Conservation (phyloP, 2,888 invertebrate genomes). For the Rhingia rostrata region DNA sequence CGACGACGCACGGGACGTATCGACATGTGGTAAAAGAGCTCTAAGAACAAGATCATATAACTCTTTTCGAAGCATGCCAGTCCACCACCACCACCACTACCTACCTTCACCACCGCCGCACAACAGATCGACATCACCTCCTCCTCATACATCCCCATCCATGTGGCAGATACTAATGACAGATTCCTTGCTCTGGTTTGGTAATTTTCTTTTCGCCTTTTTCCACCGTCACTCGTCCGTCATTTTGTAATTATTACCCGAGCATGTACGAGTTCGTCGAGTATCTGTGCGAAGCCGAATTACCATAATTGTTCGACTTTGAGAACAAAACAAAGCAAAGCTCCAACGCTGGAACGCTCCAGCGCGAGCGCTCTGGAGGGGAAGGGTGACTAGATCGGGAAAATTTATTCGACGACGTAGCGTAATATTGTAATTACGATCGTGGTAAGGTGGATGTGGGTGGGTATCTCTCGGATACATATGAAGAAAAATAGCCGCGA, state of each 20-base stretch:
- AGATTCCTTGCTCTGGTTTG: conserved; percentile 64
- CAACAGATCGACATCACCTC: conserved; percentile 38
- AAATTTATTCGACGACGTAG: conserved; percentile 63
- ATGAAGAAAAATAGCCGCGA: conserved; percentile 16
- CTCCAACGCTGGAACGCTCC: no score
- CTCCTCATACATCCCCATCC: conserved; percentile 8
- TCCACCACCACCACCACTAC: conserved; percentile 37
- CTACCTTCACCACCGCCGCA: neutral
- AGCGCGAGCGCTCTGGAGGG: neutral
- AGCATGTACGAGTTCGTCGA: conserved; percentile 41
- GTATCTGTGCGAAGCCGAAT: conserved; percentile 39
- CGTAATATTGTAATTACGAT: conserved; percentile 72
- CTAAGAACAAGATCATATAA: conserved; percentile 41
- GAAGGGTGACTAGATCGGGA: conserved; percentile 1
- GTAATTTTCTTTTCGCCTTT: conserved; percentile 52
- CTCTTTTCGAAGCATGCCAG: conserved; percentile 53
- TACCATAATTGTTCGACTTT: conserved; percentile 61
- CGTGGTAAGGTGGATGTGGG: conserved; percentile 67
- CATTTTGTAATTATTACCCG: conserved; percentile 71
- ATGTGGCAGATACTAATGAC: conserved; percentile 61
- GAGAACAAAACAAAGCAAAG: conserved; percentile 19
- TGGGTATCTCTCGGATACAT: conserved; percentile 38
- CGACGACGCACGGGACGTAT: conserved; percentile 44
- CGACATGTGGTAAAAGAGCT: conserved; percentile 63
- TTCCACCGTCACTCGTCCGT: conserved; percentile 59